Conservation (phyloP, 2,113 vertebrate species). For the Cebidichthys violaceus region DNA sequence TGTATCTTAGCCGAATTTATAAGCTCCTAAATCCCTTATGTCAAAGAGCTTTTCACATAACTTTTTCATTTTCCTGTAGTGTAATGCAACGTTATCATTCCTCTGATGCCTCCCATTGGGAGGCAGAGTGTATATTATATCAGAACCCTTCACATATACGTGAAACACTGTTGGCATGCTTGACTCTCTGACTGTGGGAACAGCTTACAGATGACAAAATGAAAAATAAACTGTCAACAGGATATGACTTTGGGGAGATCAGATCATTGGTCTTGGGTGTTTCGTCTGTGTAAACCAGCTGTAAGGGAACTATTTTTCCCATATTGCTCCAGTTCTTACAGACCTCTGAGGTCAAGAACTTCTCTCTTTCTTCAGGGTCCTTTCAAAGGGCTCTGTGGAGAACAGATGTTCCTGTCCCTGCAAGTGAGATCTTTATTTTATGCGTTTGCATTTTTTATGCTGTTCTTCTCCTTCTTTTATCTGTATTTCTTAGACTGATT, state of each 20-base stretch:
- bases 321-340: conserved; percentile 3
- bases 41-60: conserved; percentile 6
- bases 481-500: neutral
- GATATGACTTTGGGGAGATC: conserved; percentile 21
- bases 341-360: conserved; percentile 12
- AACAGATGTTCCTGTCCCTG: neutral
- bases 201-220: conserved; percentile 29
- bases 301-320: neutral
- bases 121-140: conserved; percentile 15
- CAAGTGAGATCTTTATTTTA: conserved; percentile 1
- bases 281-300: conserved; percentile 38
- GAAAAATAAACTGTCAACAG: conserved; percentile 29
- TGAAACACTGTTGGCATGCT: conserved; percentile 13
- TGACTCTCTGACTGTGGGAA: conserved; percentile 15
- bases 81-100: conserved; percentile 28
- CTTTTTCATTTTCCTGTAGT: conserved; percentile 16
- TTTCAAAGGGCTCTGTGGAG: neutral
- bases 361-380: conserved; percentile 1
- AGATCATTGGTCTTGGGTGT: conserved; percentile 18
- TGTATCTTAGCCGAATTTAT: conserved; percentile 1
- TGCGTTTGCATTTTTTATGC: neutral
- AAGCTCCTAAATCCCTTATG: conserved; percentile 22
- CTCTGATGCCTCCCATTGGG: conserved; percentile 27
- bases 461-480: neutral
- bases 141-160: conserved; percentile 15